Conservation (phyloP, 2,113 vertebrate species). For the Hylia prasina region DNA sequence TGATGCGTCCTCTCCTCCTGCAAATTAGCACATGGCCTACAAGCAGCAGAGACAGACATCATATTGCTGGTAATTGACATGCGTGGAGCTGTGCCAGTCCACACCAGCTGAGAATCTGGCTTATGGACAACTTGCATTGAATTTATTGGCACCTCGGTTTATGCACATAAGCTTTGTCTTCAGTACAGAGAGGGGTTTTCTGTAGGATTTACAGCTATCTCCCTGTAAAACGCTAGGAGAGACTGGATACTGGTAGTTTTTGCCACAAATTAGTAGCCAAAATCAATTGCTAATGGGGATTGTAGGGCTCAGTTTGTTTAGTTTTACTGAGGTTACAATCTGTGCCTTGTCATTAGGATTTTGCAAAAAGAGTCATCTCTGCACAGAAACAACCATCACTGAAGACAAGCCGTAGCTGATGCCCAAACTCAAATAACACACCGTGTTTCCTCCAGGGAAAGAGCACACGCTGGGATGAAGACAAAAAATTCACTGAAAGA, state of each 20-base stretch:
- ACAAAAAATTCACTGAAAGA: not conserved
- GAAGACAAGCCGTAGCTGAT: not conserved
- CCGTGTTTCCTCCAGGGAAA: not conserved
- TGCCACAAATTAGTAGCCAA: not conserved
- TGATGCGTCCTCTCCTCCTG: not conserved
- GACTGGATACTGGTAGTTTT: not conserved
- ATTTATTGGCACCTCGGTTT: not conserved
- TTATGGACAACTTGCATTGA: not conserved
- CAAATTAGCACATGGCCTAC: not conserved
- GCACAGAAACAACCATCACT: not conserved
- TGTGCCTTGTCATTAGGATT: not conserved
- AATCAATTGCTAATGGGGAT: not conserved
- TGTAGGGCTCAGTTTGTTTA: not conserved
- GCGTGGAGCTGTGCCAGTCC: not conserved
- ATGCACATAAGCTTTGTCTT: slow-evolving; percentile 13
- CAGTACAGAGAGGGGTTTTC: not conserved
- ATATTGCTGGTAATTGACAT: slow-evolving; percentile 10
- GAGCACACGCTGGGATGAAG: not conserved
- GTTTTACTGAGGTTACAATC: not conserved
- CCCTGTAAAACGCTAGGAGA: not conserved
- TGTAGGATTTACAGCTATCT: not conserved
- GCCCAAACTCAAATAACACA: not conserved
- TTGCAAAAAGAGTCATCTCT: not conserved
- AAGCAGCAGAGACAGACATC: slow-evolving; percentile 27
- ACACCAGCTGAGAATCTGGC: slow-evolving; percentile 51